Base-by-base conservation (phyloP, 2,113 vertebrate genomes). In the Cnemophilus loriae region DNA sequence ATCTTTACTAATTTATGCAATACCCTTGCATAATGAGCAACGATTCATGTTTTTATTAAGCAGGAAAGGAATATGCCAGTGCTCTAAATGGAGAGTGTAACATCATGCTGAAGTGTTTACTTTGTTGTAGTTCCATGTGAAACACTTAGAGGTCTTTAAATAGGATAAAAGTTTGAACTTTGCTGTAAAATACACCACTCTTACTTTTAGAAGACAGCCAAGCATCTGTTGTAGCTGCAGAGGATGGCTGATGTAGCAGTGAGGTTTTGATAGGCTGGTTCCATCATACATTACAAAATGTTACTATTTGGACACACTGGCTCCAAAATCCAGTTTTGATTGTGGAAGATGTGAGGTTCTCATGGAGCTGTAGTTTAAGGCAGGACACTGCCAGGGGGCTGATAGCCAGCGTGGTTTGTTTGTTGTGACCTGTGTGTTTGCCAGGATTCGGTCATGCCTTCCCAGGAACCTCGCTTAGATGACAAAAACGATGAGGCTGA, bases 371-470 rank as follows among this genome's bases (percentile, higher is more conserved):
- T 22, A 33, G 77, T 32, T 5, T 3, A 0, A 19, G 85, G 55
- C 57, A 63, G 74, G 56, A 12, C 18, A 4, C 16, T 22, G 11
- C 1, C 6, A 35, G 78, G 44, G 55, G 46, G 19, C 61, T 87
- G 53, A 4, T 3, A 27, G 2, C 57, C 50, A 32, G 35, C 1
- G 32, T 5, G 52, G 21, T 9, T 5, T 11, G 16, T 41, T 1
- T 33, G 57, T 32, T 56, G 52, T 47, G 14, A 1, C 53, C 39
- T 81, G 1, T 91, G 3, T 56, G 19, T 26, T 60, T 50, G 77
- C 0, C 85, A 99, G 99, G 99, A 99, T 99, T 98, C 99, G 98
- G 99, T 98, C 98, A 99, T 99, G 99, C 99, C 99, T 98, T 98
- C 99, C 97, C 99, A 99, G 97, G 99, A 99, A 95, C 99, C 99